These are phyloP conservation scores for Pycnomerus fuliginosus DNA, from an alignment of 2,888 invertebrate genomes.

Conservation along the genomic window DNA sequence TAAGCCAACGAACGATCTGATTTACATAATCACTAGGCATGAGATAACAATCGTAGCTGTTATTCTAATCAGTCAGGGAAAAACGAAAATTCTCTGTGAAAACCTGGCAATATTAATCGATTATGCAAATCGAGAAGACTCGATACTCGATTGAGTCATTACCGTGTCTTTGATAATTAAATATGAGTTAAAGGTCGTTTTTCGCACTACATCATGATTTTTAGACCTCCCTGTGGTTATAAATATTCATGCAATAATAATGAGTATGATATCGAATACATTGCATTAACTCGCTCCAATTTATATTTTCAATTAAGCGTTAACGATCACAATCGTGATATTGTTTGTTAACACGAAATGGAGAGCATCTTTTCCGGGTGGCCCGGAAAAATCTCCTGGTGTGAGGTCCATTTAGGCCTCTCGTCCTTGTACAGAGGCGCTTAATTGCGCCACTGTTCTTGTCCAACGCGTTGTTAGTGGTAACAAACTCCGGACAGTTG, in stretches of 20 bases:
- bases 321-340: slow-evolving; percentile 17
- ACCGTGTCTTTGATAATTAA: slow-evolving; percentile 9
- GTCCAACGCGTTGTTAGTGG: slow-evolving; percentile 31
- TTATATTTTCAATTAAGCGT: slow-evolving; percentile 23
- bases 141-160: slow-evolving; percentile 7
- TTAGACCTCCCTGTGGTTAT: slow-evolving; percentile 24
- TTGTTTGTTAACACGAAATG: background rate
- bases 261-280: slow-evolving; percentile 21
- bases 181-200: slow-evolving; percentile 11
- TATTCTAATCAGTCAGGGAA: slow-evolving; percentile 7
- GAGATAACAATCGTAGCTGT: slow-evolving; percentile 15
- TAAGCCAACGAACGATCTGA: slow-evolving; percentile 11
- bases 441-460: slow-evolving; percentile 32
- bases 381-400: slow-evolving; percentile 17
- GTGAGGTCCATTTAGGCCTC: slow-evolving; percentile 26
- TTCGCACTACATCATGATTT: slow-evolving; percentile 3
- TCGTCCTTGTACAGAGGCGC: slow-evolving; percentile 30
- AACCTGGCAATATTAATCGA: slow-evolving; percentile 14
- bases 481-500: slow-evolving; percentile 26
- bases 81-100: background rate
- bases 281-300: slow-evolving; percentile 16
- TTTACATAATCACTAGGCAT: slow-evolving; percentile 25
- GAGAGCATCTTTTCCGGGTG: slow-evolving; percentile 8
- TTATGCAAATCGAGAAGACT: slow-evolving; percentile 6
- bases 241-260: slow-evolving; percentile 27